These are phyloP conservation scores for Dromius quadrimaculatus DNA, from an alignment of 2,888 invertebrate genomes.

Conservation along the genomic window DNA sequence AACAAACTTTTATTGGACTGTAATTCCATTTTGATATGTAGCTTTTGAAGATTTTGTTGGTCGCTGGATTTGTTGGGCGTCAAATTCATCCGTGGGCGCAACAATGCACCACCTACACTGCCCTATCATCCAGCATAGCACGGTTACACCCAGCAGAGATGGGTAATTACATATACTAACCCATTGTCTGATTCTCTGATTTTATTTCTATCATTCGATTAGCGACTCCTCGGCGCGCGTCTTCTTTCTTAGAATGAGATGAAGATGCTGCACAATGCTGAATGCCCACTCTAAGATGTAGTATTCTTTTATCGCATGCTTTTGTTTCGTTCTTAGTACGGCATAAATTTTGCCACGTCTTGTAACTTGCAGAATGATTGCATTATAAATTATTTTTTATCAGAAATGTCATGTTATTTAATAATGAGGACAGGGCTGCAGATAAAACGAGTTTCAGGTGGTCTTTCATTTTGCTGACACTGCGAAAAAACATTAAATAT, in stretches of 20 bases:
- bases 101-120: constrained; percentile 37
- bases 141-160: constrained; percentile 23
- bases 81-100: constrained; percentile 10
- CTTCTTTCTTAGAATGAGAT: background rate
- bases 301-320: background rate
- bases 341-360: background rate
- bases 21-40: background rate
- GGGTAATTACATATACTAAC: constrained; percentile 20
- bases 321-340: background rate
- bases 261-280: background rate
- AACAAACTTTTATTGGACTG: background rate
- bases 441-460: constrained; percentile 2
- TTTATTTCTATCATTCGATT: constrained; percentile 3
- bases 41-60: background rate
- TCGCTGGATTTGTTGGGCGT: background rate
- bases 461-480: background rate
- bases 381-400: constrained; percentile 10
- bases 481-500: no score
- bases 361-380: constrained; percentile 6
- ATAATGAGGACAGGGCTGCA: background rate
- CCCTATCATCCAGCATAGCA: background rate
- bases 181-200: background rate
- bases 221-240: background rate
- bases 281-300: background rate
- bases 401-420: background rate